These are phyloP conservation scores for Papilio polytes DNA, from an alignment of 1,140 invertebrate genomes.

Conservation along the genomic window DNA sequence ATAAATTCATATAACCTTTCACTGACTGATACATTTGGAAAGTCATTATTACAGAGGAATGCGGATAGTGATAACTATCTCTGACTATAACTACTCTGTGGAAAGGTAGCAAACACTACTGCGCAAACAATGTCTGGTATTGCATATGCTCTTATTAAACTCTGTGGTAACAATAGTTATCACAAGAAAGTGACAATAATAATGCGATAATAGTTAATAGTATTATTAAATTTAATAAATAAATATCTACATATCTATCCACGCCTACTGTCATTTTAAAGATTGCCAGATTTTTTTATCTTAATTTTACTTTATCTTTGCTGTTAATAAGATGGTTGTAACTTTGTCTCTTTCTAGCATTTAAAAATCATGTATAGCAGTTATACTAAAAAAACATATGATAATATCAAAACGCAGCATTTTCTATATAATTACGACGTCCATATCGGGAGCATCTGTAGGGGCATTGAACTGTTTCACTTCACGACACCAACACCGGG, in stretches of 20 bases:
- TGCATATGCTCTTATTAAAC: not conserved
- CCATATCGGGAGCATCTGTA: not conserved
- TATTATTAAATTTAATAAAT: too few relatives aligned
- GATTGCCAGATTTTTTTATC: not conserved
- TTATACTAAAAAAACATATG: not conserved
- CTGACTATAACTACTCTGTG: not conserved
- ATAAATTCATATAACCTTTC: slow-evolving; percentile 8
- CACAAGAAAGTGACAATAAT: not conserved
- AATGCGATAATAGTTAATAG: too few relatives aligned
- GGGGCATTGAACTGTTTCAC: slow-evolving; percentile 12
- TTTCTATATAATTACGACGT: slow-evolving; percentile 5
- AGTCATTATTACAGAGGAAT: slow-evolving; percentile 12
- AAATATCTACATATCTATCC: too few relatives aligned
- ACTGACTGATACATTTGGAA: slow-evolving; percentile 8
- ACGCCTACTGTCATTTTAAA: not conserved
- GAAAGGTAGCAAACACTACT: not conserved
- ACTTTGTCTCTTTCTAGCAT: slow-evolving; percentile 3
- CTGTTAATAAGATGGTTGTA: not conserved
- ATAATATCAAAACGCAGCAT: not conserved
- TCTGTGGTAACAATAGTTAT: not conserved
- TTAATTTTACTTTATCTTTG: not conserved
- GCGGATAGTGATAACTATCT: slow-evolving; percentile 11
- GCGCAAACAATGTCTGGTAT: not conserved
- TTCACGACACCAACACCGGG: not conserved
- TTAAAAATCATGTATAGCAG: not conserved